Conservation (phyloP, 2,888 invertebrate species). For the Thera britannica region DNA sequence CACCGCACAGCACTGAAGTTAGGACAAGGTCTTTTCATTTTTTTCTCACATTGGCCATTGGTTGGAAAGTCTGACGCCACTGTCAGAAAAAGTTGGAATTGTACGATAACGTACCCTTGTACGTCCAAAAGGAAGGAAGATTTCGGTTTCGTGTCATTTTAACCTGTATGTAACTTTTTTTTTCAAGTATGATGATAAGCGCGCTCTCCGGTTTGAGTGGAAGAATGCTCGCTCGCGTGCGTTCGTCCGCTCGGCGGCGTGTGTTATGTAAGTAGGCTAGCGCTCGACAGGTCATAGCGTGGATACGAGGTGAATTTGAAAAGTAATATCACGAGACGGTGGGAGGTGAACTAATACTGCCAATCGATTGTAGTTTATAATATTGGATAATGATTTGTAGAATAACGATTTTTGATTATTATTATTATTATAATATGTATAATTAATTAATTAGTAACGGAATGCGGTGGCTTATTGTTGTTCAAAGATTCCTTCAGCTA, state of each 20-base stretch:
- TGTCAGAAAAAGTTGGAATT: constrained; percentile 33
- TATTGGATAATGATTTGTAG: constrained; percentile 79
- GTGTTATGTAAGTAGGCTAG: constrained; percentile 21
- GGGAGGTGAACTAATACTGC: constrained; percentile 77
- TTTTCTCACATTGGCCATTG: constrained; percentile 38
- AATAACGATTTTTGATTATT: constrained; percentile 77
- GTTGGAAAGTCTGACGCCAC: constrained; percentile 24
- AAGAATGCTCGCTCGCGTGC: constrained; percentile 6
- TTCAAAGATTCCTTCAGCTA: constrained; percentile 44
- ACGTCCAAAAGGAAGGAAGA: constrained; percentile 39
- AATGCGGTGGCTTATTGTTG: constrained; percentile 60
- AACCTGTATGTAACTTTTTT: constrained; percentile 35
- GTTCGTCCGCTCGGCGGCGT: constrained; percentile 1
- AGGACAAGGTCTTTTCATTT: constrained; percentile 26
- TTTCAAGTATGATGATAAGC: constrained; percentile 43
- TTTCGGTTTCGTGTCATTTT: constrained; percentile 41
- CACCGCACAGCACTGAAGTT: constrained; percentile 25
- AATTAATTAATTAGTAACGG: constrained; percentile 81
- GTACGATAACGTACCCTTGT: constrained; percentile 39
- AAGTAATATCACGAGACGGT: constrained; percentile 69
- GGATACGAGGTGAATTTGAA: constrained; percentile 29
- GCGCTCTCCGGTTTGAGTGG: constrained; percentile 14
- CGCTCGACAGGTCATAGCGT: constrained; percentile 20
- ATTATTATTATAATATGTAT: constrained; percentile 73
- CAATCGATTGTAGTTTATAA: constrained; percentile 82